phyloP scores from a whole-genome alignment of 2,113 vertebrate genomes.

The Pogonocichla stellata region DNA sequence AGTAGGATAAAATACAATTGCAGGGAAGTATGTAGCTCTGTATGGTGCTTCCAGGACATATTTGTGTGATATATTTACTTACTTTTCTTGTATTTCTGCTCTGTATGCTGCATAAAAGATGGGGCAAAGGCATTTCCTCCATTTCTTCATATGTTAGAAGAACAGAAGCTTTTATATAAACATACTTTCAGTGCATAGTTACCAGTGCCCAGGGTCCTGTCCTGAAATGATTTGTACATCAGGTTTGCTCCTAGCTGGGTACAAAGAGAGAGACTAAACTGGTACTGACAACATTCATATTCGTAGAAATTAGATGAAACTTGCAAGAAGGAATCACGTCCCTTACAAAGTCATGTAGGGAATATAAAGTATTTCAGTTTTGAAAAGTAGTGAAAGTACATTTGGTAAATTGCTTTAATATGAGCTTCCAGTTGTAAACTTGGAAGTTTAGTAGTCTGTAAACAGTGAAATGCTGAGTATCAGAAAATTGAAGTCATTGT shows the following conservation, averaged over 20 bases:
- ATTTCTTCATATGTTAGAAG: neutral
- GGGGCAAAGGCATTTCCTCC: neutral
- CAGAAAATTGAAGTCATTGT: neutral
- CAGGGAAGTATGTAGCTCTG: neutral
- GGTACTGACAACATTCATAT: neutral
- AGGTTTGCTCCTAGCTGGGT: neutral
- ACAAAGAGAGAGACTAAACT: neutral
- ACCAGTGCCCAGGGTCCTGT: neutral
- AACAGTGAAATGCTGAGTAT: neutral
- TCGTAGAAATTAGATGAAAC: neutral
- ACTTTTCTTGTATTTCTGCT: neutral
- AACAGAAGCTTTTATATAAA: neutral
- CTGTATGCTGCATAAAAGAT: neutral
- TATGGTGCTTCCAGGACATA: neutral
- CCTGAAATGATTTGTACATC: neutral
- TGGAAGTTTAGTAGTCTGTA: neutral
- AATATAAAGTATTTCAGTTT: neutral
- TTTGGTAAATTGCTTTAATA: neutral
- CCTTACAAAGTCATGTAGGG: neutral
- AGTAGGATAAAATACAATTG: neutral
- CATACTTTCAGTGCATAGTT: neutral
- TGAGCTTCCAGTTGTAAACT: neutral
- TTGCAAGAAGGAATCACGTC: neutral
- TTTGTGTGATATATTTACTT: neutral
- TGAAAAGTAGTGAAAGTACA: neutral